Evolutionary conservation across 2,113 vertebrate species (phyloP).

Genomic region (Nanger granti): DNA sequence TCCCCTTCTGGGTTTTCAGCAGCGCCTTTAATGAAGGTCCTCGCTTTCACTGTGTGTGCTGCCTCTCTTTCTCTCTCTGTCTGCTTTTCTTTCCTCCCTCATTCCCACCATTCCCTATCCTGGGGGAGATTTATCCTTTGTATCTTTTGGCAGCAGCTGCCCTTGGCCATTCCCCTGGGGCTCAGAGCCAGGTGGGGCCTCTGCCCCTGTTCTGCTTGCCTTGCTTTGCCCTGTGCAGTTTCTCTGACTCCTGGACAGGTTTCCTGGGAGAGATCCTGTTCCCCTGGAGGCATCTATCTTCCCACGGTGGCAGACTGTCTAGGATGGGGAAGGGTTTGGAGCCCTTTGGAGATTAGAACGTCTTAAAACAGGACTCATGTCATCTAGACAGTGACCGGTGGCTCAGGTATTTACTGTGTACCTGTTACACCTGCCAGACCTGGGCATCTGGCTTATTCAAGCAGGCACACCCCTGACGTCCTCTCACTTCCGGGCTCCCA

Average conservation of each 20-base stretch:
- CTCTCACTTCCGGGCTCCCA: neutral
- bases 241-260: neutral
- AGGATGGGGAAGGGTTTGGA: neutral
- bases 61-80: neutral
- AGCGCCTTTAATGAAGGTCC: neutral
- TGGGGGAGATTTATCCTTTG: neutral
- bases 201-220: neutral
- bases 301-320: neutral
- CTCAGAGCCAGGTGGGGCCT: neutral
- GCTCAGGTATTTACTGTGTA: neutral
- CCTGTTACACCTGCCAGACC: neutral
- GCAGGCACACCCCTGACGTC: no score
- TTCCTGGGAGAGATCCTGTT: slow-evolving; percentile 12
- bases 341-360: neutral
- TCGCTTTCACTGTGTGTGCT: neutral
- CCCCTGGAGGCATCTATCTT: neutral
- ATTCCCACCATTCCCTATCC: neutral
- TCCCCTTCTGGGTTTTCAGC: neutral
- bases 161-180: neutral
- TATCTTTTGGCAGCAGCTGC: neutral
- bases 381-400: neutral
- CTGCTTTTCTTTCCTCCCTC: neutral
- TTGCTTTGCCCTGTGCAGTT: neutral
- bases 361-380: neutral
- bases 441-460: neutral